Evolutionary conservation across 2,113 vertebrate genomes (phyloP), one percentile per base, ranked within the genome.

Genomic region (Hoplias malabaricus): DNA sequence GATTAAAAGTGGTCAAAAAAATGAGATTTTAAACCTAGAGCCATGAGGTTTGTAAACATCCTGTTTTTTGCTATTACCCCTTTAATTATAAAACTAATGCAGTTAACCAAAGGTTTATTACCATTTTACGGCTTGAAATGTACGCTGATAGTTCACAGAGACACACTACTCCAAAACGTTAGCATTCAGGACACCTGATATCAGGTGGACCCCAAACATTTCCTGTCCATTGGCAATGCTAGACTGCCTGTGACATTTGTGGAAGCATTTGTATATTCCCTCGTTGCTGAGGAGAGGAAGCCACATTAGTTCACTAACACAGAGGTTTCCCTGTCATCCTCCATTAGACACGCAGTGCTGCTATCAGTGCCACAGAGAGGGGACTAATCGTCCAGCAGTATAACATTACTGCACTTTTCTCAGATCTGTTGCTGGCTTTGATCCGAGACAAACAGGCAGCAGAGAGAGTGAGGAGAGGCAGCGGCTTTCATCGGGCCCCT

Each of bases 381-480:
- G 31, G 68, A 33, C 75, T 75, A 50, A 84, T 66, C 31, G 69
- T 73, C 72, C 53, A 42, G 68, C 21, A 66, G 65, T 66, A 82
- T 79, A 79, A 69, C 80, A 79, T 33, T 11, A 53, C 73, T 71
- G 23, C 33, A 53, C 83, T 65, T 19, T 70, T 77, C 77, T 77
- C 62, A 53, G 27, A 78, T 82, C 84, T 42, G 57, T 79, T 75
- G 33, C 34, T 80, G 78, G 77, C 82, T 68, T 78, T 84, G 68
- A 62, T 75, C 84, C 63, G 63, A 71, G 83, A 75, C 82, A 80
- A 82, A 77, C 82, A 87, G 73, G 74, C 75, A 76, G 56, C 59
- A 48, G 25, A 79, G 54, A 70, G 78, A 61, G 40, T 2, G n/a
- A 61, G 54, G 56, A 40, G 31, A 79, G 72, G 36, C 34, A 71